Base-by-base conservation (phyloP, 2,888 invertebrate species). In the Tigriopus californicus region DNA sequence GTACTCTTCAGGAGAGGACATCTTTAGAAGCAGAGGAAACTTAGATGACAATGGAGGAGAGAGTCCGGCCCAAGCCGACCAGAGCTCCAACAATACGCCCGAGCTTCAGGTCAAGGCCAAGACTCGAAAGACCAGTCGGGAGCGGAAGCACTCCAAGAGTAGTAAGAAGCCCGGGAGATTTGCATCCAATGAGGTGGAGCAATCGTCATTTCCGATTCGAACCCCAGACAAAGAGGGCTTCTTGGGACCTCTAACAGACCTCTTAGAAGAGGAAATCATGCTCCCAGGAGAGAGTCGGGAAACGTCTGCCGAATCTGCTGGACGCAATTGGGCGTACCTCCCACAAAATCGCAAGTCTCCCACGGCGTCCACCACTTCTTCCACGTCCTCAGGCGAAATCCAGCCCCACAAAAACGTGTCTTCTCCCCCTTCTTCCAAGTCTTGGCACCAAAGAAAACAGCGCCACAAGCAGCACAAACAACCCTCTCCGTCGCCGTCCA, bases 211-310 rank as follows among this genome's bases (percentile, higher is more conserved):
- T 25, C 56, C 56, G 6, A 20, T 44, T 1, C 41, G 24, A n/a
- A 56, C 56, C n/a, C 46, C 56, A 41, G 42, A 56, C 44, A 18
- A 25, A 15, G 4, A 22, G 20, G 25, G 33, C 40, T 41, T 20
- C 18, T 15, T 54, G 41, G 56, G 56, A 13, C 56, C 56, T 1
- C 44, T 56, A 22, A 42, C 46, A n/a, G 56, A 56, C 46, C 33
- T 56, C 13, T 18, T 56, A 2, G 56, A 56, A 44, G 56, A 56
- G 24, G 56, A 56, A 24, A 22, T 33, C 10, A 46, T 44, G n/a
- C n/a, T 24, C 13, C 24, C 41, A 13, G 56, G 46, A 2, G 53
- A 53, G 20, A 33, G 33, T 40, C 15, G 49, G 3, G 49, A 22
- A 5, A 49, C 15, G 13, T 49, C 49, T 2, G 33, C 33, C 33